A percentile compares a stretch with the other conserved stretches of the same genome.
Evolutionary conservation across 1,140 invertebrate genomes (phyloP).

Genomic region (Caenorhabditis elegans): DNA sequence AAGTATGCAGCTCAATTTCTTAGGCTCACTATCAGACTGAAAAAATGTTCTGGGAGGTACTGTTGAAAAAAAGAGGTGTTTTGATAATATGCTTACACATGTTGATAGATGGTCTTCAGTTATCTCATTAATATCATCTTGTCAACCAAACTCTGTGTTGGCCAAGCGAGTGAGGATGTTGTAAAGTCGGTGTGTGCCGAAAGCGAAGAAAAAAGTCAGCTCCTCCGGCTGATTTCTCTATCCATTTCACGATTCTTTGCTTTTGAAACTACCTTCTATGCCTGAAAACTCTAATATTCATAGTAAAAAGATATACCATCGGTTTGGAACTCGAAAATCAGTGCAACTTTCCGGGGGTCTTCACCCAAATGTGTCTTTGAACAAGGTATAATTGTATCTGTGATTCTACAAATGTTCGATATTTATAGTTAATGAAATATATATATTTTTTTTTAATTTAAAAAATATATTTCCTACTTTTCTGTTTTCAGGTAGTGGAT

Average conservation of each 20-base stretch:
- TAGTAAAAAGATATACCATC: constrained; percentile 30
- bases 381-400: constrained; percentile 1
- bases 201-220: neutral
- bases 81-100: neutral
- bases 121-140: constrained; percentile 31
- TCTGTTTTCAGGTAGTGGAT: constrained; percentile 41
- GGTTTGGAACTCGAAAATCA: constrained; percentile 23
- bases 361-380: constrained; percentile 19
- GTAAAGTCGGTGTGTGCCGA: neutral
- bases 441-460: no score
- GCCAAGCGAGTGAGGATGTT: neutral
- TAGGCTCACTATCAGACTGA: no score
- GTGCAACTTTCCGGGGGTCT: neutral
- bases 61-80: no score
- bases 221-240: neutral
- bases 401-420: no score
- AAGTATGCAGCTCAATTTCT: no score
- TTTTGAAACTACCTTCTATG: neutral
- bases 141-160: neutral
- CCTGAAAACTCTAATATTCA: constrained; percentile 22
- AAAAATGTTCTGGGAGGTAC: no score
- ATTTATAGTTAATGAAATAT: no score
- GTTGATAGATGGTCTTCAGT: neutral
- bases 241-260: neutral
- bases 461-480: no score